Evolutionary conservation across 1,140 invertebrate genomes (phyloP).

Genomic region (Sitophilus oryzae): DNA sequence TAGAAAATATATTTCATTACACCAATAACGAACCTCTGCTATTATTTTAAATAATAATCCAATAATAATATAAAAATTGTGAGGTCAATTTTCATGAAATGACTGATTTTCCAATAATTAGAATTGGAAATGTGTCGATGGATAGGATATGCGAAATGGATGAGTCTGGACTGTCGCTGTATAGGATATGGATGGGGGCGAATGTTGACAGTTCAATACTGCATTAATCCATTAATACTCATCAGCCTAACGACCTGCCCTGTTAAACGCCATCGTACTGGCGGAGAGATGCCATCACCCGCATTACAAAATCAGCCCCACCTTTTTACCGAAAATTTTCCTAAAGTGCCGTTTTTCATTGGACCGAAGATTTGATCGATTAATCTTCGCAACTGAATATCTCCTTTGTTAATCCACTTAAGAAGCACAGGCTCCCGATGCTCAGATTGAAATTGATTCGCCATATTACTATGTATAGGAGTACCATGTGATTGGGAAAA

Average conservation of each 20-base stretch:
- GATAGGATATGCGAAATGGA: no score
- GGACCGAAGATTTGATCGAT: slow-evolving; percentile 22
- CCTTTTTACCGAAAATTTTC: slow-evolving; percentile 25
- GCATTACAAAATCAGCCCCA: slow-evolving; percentile 20
- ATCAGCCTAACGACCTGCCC: slow-evolving; percentile 39
- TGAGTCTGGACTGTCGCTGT: slow-evolving; percentile 21
- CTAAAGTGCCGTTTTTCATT: slow-evolving; percentile 23
- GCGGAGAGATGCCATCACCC: slow-evolving; percentile 17
- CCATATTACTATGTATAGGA: no score
- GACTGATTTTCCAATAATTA: no score
- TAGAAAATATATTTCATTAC: no score
- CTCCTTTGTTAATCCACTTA: slow-evolving; percentile 20
- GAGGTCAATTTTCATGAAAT: no score
- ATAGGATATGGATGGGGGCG: slow-evolving; percentile 22
- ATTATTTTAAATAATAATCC: no score
- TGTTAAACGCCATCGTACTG: slow-evolving; percentile 29
- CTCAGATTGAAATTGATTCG: not conserved
- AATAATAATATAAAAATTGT: no score
- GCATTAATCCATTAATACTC: slow-evolving; percentile 42
- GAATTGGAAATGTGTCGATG: no score
- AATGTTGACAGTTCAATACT: slow-evolving; percentile 42
- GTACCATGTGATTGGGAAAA: no score
- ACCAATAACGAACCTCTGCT: no score
- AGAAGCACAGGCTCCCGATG: not conserved
- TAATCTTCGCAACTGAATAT: slow-evolving; percentile 15